These are phyloP conservation scores for Malurus cyaneus DNA, from an alignment of 2,113 vertebrate genomes.

Conservation along the genomic window DNA sequence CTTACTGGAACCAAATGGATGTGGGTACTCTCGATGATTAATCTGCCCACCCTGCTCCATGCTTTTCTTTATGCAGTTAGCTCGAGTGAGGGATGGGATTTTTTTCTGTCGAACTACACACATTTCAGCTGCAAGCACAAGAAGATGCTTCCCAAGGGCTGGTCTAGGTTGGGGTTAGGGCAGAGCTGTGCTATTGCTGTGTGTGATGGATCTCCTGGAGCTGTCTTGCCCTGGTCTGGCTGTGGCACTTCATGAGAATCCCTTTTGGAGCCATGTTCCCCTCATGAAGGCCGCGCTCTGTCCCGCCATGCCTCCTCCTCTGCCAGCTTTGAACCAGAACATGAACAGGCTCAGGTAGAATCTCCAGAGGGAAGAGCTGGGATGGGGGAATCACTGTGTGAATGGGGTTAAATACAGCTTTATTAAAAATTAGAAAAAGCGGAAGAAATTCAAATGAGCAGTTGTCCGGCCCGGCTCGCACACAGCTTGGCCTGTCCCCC, in stretches of 20 bases:
- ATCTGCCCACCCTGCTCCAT: background rate
- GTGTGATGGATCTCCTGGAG: background rate
- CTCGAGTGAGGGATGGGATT: background rate
- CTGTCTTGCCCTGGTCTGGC: background rate
- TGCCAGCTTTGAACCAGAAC: background rate
- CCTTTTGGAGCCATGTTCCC: rapidly evolving
- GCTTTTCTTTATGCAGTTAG: constrained; percentile 26
- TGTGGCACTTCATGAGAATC: background rate
- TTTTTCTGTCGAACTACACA: background rate
- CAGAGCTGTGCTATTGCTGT: background rate
- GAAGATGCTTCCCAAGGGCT: background rate
- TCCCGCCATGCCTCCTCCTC: background rate
- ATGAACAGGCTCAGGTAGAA: background rate
- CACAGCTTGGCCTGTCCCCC: rapidly evolving
- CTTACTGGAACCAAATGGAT: constrained; percentile 26
- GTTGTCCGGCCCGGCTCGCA: background rate
- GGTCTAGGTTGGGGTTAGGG: background rate
- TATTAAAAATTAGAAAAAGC: background rate
- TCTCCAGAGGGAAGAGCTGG: background rate
- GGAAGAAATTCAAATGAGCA: background rate
- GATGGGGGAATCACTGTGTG: background rate
- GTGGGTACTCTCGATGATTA: background rate
- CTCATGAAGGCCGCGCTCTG: background rate
- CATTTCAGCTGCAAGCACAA: background rate
- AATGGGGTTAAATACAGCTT: background rate